A percentile compares a stretch with the other conserved stretches of the same genome.
phyloP scores from a whole-genome alignment of 2,888 invertebrate genomes.

The Eupeodes luniger region DNA sequence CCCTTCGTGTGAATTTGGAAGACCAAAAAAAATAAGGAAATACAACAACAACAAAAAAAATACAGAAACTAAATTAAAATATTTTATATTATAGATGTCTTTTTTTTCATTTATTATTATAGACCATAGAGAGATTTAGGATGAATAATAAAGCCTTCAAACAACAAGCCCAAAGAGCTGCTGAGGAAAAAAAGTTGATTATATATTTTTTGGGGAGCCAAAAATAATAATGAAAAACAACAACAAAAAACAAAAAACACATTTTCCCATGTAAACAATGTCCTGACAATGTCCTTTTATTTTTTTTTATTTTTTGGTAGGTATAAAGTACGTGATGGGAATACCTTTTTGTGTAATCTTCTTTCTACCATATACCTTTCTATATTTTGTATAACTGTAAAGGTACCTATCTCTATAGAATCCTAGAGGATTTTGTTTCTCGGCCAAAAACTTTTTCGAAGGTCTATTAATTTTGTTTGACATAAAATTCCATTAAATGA shows the following conservation, averaged over 20 bases:
- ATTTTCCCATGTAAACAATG: slow-evolving; percentile 45
- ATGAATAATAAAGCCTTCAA: slow-evolving; percentile 36
- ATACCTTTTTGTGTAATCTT: slow-evolving; percentile 29
- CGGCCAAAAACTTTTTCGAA: slow-evolving; percentile 38
- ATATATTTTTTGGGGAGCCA: neutral
- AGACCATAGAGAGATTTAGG: neutral
- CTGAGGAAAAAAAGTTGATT: slow-evolving; percentile 31
- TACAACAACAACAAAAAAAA: neutral
- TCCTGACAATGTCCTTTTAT: slow-evolving; percentile 34
- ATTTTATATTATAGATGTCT: neutral
- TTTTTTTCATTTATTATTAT: neutral
- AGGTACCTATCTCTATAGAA: neutral
- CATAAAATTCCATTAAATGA: slow-evolving; percentile 52
- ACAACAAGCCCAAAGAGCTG: slow-evolving; percentile 13
- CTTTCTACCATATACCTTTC: neutral
- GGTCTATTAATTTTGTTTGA: slow-evolving; percentile 54
- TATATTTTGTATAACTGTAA: neutral
- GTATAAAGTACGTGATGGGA: slow-evolving; percentile 40
- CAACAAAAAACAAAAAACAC: neutral
- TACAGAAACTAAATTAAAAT: slow-evolving; percentile 7
- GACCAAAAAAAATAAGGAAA: neutral
- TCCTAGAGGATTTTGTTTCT: neutral
- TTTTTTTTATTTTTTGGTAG: neutral
- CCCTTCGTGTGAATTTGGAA: neutral
- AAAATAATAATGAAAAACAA: slow-evolving; percentile 25